Evolutionary conservation across 2,797 vertebrate genomes (phyloP).

Genomic region (Cyprinodon diabolis): DNA sequence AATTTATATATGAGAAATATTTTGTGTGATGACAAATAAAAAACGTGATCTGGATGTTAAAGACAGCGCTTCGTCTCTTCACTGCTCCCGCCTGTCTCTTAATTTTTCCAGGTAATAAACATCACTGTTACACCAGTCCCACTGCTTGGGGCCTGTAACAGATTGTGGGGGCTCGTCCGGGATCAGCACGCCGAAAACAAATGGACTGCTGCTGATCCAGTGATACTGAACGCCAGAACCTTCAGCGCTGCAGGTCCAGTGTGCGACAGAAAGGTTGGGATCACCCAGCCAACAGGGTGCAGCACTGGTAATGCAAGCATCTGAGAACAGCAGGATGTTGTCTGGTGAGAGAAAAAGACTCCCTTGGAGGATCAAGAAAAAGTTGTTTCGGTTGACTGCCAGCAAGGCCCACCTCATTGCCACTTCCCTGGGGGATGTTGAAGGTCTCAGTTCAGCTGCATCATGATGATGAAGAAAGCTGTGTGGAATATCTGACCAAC

Average conservation of each 20-base stretch:
- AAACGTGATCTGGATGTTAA: background rate
- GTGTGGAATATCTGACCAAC: conserved; percentile 5
- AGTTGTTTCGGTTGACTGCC: background rate
- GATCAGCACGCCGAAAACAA: background rate
- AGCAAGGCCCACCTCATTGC: background rate
- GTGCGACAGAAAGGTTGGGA: background rate
- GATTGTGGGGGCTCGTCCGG: background rate
- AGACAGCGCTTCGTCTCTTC: too few relatives aligned
- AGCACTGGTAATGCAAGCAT: background rate
- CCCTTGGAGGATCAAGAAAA: conserved; percentile 1
- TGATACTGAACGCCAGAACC: background rate
- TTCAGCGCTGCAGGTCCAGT: background rate
- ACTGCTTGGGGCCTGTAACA: background rate
- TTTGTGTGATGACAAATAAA: too few relatives aligned
- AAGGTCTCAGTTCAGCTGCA: background rate
- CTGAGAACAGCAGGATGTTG: background rate
- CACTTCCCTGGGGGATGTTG: background rate
- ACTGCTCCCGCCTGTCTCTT: too few relatives aligned
- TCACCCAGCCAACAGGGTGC: background rate
- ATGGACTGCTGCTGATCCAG: background rate
- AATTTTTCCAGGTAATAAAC: too few relatives aligned
- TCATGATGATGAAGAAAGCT: conserved; percentile 4
- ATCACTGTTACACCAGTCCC: too few relatives aligned
- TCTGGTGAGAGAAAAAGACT: background rate
- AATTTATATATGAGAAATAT: too few relatives aligned